Conservation (phyloP, 2,888 invertebrate species). For the Choreutis nemorana region DNA sequence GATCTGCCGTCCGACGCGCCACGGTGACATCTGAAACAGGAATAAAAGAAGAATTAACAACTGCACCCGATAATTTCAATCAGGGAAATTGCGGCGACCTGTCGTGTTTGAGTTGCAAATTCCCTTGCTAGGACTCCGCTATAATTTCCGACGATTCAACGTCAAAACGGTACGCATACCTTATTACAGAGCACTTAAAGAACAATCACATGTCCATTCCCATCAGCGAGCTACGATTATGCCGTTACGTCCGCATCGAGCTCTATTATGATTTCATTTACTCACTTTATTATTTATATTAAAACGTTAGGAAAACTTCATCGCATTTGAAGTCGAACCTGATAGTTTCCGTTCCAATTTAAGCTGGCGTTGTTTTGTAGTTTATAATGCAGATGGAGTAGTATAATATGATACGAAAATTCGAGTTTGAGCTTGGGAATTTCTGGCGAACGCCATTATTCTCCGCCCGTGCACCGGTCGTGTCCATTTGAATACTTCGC, state of each 20-base stretch:
- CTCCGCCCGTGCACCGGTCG: neutral
- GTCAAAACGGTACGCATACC: constrained; percentile 14
- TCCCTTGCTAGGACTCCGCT: constrained; percentile 12
- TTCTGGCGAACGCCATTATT: constrained; percentile 3
- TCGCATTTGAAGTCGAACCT: constrained; percentile 23
- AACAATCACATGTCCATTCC: constrained; percentile 22
- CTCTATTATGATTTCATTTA: constrained; percentile 47
- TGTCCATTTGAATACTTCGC: constrained; percentile 6
- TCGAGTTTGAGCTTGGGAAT: constrained; percentile 2
- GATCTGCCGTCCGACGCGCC: constrained; percentile 26
- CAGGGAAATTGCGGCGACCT: constrained; percentile 21
- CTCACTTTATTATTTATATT: constrained; percentile 25
- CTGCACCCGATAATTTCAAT: constrained; percentile 25
- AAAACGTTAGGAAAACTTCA: constrained; percentile 22
- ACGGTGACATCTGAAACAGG: constrained; percentile 44
- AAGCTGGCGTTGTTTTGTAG: neutral
- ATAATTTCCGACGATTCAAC: constrained; percentile 17
- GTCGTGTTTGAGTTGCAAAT: constrained; percentile 31
- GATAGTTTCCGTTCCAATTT: constrained; percentile 16
- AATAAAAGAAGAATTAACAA: constrained; percentile 15
- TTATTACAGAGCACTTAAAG: constrained; percentile 13
- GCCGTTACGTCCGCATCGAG: constrained; percentile 21
- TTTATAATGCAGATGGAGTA: neutral
- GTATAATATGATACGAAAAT: neutral
- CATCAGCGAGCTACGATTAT: constrained; percentile 23